Base-by-base conservation (phyloP, 2,797 vertebrate genomes). In the Peromyscus attwateri region DNA sequence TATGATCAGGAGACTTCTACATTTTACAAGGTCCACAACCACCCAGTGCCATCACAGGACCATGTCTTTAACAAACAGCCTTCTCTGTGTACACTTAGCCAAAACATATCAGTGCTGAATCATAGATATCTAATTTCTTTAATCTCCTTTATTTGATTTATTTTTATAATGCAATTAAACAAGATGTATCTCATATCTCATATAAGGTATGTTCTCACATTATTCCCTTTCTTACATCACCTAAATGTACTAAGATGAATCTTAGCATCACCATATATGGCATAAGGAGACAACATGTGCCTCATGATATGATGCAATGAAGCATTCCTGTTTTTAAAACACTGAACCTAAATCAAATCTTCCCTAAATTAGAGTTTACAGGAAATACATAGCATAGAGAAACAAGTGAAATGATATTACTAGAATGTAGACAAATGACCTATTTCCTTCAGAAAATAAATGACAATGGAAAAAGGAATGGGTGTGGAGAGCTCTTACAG, bases 361-460 rank as follows among this genome's bases (percentile, higher is more conserved):
- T 12, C 49, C 70, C 94, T 79, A 73, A 96, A 94, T 89, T 83
- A 94, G 82, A 76, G 68, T 91, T 96, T 87, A 94, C 46, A 96
- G 37, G 31, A 95, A 95, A 94, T 87, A 37, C 9, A 94, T 89
- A 27, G 16, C n/a, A 94, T 91, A 95, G 90, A 91, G 27, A 57
- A 95, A 90, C 43, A 95, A 76, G 71, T 84, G 75, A 96, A 96
- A 91, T 77, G 40, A 92, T 87, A 79, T 27, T 80, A 77, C 68
- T 85, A 76, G 73, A 97, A 97, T 93, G 37, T 37, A 77, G 89
- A 96, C 37, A 95, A 91, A 95, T 96, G 66, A 94, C 88, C 82
- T 94, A 92, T 34, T 95, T 97, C 95, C 93, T 94, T 80, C 49
- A 92, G 49, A 96, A 95, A 97, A 94, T 87, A 83, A 96, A 91